Conservation (phyloP, 2,888 invertebrate species). For the Ellobium chinense region DNA sequence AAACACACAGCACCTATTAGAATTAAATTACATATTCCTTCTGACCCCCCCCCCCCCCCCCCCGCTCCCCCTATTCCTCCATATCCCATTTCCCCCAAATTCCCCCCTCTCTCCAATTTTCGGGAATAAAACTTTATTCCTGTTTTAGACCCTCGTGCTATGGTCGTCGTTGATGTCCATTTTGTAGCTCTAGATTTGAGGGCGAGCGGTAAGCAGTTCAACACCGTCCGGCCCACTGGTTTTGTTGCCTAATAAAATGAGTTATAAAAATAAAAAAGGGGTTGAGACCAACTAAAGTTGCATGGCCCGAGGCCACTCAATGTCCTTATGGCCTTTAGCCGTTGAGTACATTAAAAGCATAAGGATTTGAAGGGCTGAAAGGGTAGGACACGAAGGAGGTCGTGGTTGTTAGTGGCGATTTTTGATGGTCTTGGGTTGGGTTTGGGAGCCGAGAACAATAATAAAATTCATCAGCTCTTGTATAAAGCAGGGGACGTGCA, state of each 20-base stretch:
- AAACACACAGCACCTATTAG: too few relatives aligned
- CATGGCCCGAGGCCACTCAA: not conserved
- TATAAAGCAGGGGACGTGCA: slow-evolving; percentile 7
- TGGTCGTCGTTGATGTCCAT: not conserved
- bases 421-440: not conserved
- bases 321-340: slow-evolving; percentile 10
- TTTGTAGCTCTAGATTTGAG: slow-evolving; percentile 32
- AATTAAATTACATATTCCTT: too few relatives aligned
- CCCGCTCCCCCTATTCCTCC: not conserved
- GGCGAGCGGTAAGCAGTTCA: slow-evolving; percentile 17
- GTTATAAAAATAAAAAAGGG: slow-evolving; percentile 8
- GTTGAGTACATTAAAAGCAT: slow-evolving; percentile 32
- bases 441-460: slow-evolving; percentile 13
- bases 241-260: slow-evolving; percentile 26
- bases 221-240: not conserved
- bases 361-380: not conserved
- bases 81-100: not conserved
- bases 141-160: not conserved
- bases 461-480: slow-evolving; percentile 27
- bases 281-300: slow-evolving; percentile 2
- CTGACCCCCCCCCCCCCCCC: not conserved
- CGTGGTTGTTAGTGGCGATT: slow-evolving; percentile 20
- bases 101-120: slow-evolving; percentile 3
- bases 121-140: slow-evolving; percentile 32
- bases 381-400: not conserved